Percentiles rank a stretch among this genome's conserved stretches.
Evolutionary conservation across 2,113 vertebrate species (phyloP).

Genomic region (Lutjanus erythropterus): DNA sequence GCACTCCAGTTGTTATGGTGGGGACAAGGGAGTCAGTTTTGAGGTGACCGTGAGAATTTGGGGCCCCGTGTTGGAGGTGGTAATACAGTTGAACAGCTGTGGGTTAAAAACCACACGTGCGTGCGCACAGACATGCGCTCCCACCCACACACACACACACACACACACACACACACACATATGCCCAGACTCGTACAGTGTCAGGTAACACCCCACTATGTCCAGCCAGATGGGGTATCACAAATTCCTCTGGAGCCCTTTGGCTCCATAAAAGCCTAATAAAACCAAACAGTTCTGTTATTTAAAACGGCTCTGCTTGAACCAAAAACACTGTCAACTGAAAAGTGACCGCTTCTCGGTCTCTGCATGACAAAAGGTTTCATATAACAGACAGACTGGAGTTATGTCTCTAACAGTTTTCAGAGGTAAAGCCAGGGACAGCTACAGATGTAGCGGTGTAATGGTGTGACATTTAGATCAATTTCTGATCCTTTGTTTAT

Average conservation of each 20-base stretch:
- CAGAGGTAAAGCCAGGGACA: not conserved
- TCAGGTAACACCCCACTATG: slow-evolving; percentile 50
- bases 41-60: slow-evolving; percentile 67
- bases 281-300: slow-evolving; percentile 58
- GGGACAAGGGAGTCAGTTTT: slow-evolving; percentile 22
- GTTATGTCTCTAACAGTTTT: not conserved
- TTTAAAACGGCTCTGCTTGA: slow-evolving; percentile 47
- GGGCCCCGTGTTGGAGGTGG: slow-evolving; percentile 60
- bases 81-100: slow-evolving; percentile 76
- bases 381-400: not conserved
- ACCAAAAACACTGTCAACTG: slow-evolving; percentile 10
- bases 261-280: slow-evolving; percentile 47
- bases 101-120: slow-evolving; percentile 38
- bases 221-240: slow-evolving; percentile 46
- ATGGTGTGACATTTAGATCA: not conserved
- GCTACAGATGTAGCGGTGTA: not conserved
- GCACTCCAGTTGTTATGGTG: slow-evolving; percentile 64
- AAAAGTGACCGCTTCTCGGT: slow-evolving; percentile 1
- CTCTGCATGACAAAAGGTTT: slow-evolving; percentile 8
- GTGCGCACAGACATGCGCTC: no score
- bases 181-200: slow-evolving; percentile 48
- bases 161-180: slow-evolving; percentile 14
- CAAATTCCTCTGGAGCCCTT: slow-evolving; percentile 31
- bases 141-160: slow-evolving; percentile 15
- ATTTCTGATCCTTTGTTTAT: not conserved